Base-by-base conservation (phyloP, 1,140 invertebrate genomes). In the Carposina sasakii region DNA sequence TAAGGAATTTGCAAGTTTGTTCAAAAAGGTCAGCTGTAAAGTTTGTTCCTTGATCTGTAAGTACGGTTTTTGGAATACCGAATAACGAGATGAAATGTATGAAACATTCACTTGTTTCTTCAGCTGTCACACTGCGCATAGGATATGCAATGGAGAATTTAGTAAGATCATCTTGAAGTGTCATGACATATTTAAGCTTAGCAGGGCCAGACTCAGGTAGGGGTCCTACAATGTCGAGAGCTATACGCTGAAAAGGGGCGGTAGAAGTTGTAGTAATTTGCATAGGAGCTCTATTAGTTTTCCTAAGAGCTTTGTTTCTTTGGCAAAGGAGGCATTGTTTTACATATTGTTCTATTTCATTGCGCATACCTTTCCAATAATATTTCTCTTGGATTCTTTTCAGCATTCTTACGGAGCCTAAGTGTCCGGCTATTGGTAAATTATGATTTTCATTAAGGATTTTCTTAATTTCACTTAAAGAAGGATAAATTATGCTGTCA, bases 31-130 rank as follows among this genome's bases (percentile, higher is more conserved):
- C 52, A 3, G 56, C 57, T 3, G 48, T 57, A 50, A 75, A 73
- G 34, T 65, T 63, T 1, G 52, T 60, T 5, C 71, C 67, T 57
- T 57, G 57, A 42, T 73, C 74, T 0, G 63, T 70, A 1, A 71
- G 19, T 16, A 75, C 42, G n/a, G 21, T 26, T 54, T 56, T 53
- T 2, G 67, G 71, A n/a, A 50, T 52, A n/a, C 71, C 69, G 20
- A 54, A 54, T 8, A 48, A 4, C 1, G 45, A 44, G 1, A 54
- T 48, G n/a, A 39, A 54, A 33, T 48, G 52, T 0, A 48, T 2
- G 2, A n/a, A n/a, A n/a, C n/a, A 49, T 19, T 5, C 39, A 44
- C 16, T 44, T 36, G 23, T 43, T 31, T 53, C 45, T 30, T 54
- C 46, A n/a, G 40, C 30, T 15, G 45, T 53, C 10, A 30, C 17